These are phyloP conservation scores for Tamandua tetradactyla DNA, from an alignment of 2,797 vertebrate species.

Conservation along the genomic window DNA sequence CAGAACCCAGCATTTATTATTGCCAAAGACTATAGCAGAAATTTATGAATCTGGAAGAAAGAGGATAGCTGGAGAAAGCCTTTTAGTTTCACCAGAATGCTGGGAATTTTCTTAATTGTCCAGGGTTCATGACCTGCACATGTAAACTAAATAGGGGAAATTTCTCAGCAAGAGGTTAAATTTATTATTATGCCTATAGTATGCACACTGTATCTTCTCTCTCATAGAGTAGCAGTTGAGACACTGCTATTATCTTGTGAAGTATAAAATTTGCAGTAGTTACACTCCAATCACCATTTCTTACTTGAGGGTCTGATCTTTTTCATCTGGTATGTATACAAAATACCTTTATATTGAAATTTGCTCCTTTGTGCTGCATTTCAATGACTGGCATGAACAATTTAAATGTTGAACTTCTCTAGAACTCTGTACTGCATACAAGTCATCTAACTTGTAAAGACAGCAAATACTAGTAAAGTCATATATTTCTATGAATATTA, in stretches of 20 bases:
- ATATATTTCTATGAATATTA: neutral
- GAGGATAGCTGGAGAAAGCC: neutral
- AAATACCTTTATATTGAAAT: neutral
- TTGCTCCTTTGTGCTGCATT: neutral
- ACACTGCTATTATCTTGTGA: neutral
- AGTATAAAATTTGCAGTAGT: neutral
- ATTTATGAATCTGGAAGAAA: neutral
- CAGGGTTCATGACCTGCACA: neutral
- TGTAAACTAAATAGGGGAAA: neutral
- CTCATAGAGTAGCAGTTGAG: neutral
- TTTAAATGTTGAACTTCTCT: neutral
- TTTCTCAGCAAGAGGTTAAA: neutral
- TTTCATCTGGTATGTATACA: neutral
- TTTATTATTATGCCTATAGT: neutral
- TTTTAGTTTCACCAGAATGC: neutral
- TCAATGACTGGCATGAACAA: neutral
- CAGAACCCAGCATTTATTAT: neutral
- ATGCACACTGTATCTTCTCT: neutral
- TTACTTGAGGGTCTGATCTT: neutral
- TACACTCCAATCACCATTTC: neutral
- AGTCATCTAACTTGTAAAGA: constrained; percentile 19
- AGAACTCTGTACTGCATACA: neutral
- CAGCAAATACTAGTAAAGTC: constrained; percentile 11
- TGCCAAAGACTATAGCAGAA: neutral
- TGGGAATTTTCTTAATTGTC: neutral